Evolutionary conservation across 2,797 vertebrate species (phyloP).

Genomic region (Xenopus petersii): DNA sequence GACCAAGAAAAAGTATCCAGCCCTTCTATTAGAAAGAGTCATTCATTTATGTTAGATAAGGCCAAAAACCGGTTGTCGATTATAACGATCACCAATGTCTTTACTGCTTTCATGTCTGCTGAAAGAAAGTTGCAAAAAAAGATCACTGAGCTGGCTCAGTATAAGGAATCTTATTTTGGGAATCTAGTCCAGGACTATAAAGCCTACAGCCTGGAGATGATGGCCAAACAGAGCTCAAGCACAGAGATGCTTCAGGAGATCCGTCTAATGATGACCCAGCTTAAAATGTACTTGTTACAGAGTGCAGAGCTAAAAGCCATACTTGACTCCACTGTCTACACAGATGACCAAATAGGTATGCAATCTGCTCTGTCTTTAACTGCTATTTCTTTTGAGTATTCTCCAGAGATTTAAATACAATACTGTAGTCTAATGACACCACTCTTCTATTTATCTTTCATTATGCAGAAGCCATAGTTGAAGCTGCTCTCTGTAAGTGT

Average conservation of each 20-base stretch:
- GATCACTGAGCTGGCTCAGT: slow-evolving; percentile 86
- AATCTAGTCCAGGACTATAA: slow-evolving; percentile 88
- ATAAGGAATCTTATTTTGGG: slow-evolving; percentile 88
- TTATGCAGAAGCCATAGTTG: slow-evolving; percentile 78
- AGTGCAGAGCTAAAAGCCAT: slow-evolving; percentile 84
- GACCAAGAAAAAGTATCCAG: slow-evolving; percentile 62
- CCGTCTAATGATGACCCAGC: slow-evolving; percentile 94
- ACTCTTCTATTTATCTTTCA: too few species aligned
- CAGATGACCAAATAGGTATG: slow-evolving; percentile 86
- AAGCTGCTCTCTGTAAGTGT: slow-evolving; percentile 88
- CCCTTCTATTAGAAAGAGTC: slow-evolving; percentile 66
- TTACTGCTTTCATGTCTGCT: slow-evolving; percentile 82
- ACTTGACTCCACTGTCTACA: slow-evolving; percentile 71
- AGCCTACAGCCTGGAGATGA: slow-evolving; percentile 88
- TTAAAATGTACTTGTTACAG: slow-evolving; percentile 95
- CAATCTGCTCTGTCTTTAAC: too few species aligned
- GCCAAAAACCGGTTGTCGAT: slow-evolving; percentile 84
- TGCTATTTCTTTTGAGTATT: too few species aligned
- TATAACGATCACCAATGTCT: slow-evolving; percentile 68
- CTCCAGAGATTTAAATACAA: too few species aligned
- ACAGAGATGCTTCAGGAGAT: slow-evolving; percentile 96
- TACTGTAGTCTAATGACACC: too few species aligned
- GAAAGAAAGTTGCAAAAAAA: slow-evolving; percentile 87
- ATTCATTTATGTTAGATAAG: slow-evolving; percentile 80
- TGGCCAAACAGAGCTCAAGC: slow-evolving; percentile 83